Base-by-base conservation (phyloP, 2,888 invertebrate species). In the Cryptocephalus primarius region DNA sequence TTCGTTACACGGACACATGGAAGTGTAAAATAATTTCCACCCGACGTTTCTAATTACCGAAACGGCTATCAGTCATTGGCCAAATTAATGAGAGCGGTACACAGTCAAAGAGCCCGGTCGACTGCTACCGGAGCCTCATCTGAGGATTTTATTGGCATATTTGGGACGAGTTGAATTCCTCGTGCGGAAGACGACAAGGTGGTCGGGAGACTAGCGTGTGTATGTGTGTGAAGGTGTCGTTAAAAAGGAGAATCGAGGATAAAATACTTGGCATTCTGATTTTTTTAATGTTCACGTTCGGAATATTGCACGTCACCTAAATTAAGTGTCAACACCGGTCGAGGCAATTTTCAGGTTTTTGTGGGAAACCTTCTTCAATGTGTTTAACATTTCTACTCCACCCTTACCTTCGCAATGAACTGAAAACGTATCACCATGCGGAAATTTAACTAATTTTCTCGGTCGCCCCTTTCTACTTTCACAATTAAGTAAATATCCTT, bases 81-180 rank as follows among this genome's bases (percentile, higher is more conserved):
- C 48, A 22, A 52, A 60, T 60, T 60, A 56, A 60, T 58, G 59
- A 58, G 43, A 49, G 60, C 63, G 61, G 63, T 12, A 22, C 56
- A 45, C 44, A 55, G 50, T 61, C 63, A 63, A 63, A 63, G 62
- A 44, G 58, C 60, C 53, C 49, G 55, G 52, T 51, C 58, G 50
- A 52, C 57, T 55, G 63, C 63, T 63, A 63, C 63, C 55, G 62
- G 56, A 56, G 60, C 56, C 58, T 53, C 49, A 51, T 50, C 55
- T 49, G 53, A 54, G 53, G 49, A 54, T 54, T 62, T 63, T 61
- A 61, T 62, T 62, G 63, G 61, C 60, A 62, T 62, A 60, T 62
- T 60, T 59, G 47, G 57, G 56, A 62, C 58, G 56, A 55, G 55
- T 57, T 46, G 55, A 57, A 60, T 62, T 58, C 58, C 51, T 56